Evolutionary conservation across 2,113 vertebrate genomes (phyloP), one percentile per base, ranked within the genome.

Genomic region (Columba livia): DNA sequence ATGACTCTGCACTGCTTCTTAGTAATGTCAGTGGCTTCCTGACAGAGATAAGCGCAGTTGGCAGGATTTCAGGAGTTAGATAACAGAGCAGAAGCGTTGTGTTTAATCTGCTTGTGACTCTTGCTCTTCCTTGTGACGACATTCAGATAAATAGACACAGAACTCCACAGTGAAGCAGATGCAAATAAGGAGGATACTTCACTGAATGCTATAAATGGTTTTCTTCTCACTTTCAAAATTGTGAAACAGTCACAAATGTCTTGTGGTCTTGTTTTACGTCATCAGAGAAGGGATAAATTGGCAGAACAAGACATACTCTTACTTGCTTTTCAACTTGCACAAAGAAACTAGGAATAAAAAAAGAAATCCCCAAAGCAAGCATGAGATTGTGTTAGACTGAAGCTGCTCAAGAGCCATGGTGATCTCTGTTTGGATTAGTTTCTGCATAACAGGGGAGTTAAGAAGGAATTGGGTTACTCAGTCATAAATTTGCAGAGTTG

Each of bases 1-100:
- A 56, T 74, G 62, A 58, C 56, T 77, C 29, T 78, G 42, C 61
- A 26, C 10, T 44, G 12, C 80, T 80, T 81, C 79, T 85, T 85
- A 85, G 20, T 58, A 67, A 32, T 71, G 60, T 74, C 42, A 34
- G 60, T 64, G 34, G 32, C 81, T 86, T 96, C 56, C 72, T 71
- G 69, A 66, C 14, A 8, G 90, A 89, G 65, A 89, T 78, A 93
- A 95, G 51, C 50, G 11, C 73, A 77, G 75, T 82, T 91, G 94
- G 92, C 90, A 94, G 82, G 73, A 74, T 88, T 93, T 95, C 71
- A 89, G 80, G 57, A 6, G 18, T 93, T 94, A 94, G 67, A 53
- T 93, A 94, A 92, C 64, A 90, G 78, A 84, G 62, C 50, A 80
- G 58, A 90, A 91, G n/a, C 7, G 0, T 18, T 54, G 70, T 75